Evolutionary conservation across 1,140 invertebrate species (phyloP).

Genomic region (Hestina assimilis): DNA sequence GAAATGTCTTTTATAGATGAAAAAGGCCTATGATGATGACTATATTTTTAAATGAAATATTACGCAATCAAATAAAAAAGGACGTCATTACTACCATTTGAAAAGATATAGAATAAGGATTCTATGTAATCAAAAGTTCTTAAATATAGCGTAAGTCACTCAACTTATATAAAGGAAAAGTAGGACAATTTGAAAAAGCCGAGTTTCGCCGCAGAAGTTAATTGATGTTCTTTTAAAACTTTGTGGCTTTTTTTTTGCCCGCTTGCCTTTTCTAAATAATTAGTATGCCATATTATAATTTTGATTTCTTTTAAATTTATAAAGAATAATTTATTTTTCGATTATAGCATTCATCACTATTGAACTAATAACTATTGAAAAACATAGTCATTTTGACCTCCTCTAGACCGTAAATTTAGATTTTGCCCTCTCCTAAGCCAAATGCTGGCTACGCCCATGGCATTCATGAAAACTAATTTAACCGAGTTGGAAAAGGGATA

Average conservation of each 20-base stretch:
- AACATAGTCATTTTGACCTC: too few species aligned
- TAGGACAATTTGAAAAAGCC: slow-evolving; percentile 6
- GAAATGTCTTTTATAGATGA: too few species aligned
- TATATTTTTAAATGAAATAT: background rate
- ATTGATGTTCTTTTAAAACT: slow-evolving; percentile 16
- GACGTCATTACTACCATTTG: background rate
- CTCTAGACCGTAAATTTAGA: too few species aligned
- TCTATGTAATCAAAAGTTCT: background rate
- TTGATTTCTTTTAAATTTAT: background rate
- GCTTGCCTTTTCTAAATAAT: background rate
- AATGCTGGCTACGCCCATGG: too few species aligned
- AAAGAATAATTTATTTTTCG: too few species aligned
- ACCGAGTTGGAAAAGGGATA: too few species aligned
- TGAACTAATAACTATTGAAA: too few species aligned
- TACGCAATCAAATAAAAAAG: background rate
- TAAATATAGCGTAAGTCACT: background rate
- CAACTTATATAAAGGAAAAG: slow-evolving; percentile 5
- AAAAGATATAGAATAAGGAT: background rate
- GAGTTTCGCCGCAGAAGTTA: slow-evolving; percentile 1
- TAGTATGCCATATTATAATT: background rate
- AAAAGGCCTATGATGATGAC: too few species aligned
- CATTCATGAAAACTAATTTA: too few species aligned
- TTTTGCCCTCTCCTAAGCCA: too few species aligned
- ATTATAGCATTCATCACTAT: background rate
- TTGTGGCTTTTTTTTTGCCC: background rate